These are phyloP conservation scores for Brienomyrus longianalis DNA, from an alignment of 2,113 vertebrate species.

Conservation along the genomic window DNA sequence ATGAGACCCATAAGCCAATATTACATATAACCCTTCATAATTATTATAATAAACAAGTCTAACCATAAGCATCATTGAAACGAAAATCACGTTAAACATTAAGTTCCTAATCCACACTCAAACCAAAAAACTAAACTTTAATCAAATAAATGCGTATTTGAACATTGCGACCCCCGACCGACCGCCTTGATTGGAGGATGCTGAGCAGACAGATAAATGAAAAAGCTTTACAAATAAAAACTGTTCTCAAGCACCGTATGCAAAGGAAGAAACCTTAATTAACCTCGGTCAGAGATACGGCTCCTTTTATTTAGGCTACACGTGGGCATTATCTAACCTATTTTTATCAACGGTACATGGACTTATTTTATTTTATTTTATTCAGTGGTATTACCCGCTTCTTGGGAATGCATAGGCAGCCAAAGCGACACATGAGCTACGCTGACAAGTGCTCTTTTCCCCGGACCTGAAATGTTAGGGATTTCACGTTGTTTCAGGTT, in stretches of 20 bases:
- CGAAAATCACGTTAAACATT: background rate
- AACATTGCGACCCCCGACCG: background rate
- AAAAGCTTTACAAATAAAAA: background rate
- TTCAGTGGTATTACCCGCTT: background rate
- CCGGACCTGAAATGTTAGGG: background rate
- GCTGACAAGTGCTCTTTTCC: background rate
- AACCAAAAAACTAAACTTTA: background rate
- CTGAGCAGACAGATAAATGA: background rate
- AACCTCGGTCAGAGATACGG: background rate
- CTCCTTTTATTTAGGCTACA: no score
- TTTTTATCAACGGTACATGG: no score
- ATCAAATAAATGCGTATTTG: background rate
- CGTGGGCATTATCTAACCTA: no score
- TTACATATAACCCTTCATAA: background rate
- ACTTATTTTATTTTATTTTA: no score
- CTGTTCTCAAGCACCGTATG: background rate
- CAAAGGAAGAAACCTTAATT: background rate
- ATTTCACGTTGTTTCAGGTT: background rate
- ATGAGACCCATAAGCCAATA: background rate
- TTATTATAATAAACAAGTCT: background rate
- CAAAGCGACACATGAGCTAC: background rate
- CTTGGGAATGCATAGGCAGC: background rate
- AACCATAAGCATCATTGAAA: background rate
- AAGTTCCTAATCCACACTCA: background rate
- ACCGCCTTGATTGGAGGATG: background rate